Evolutionary conservation across 2,888 invertebrate species (phyloP), one percentile per base, ranked within the genome.

Genomic region (Teinopalpus imperialis): DNA sequence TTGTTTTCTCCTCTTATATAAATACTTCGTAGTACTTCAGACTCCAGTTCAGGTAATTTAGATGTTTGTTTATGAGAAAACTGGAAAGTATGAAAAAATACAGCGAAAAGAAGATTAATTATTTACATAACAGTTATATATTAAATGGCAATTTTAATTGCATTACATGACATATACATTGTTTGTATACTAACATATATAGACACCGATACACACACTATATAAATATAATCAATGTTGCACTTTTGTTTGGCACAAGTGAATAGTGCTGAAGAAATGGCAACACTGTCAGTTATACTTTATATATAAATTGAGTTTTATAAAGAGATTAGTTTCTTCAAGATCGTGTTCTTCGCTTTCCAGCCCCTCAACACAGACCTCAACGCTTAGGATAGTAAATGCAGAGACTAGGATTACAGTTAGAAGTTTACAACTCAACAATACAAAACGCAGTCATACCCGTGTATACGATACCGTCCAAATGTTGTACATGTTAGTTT

Each of bases 361-460:
- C 40, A 35, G 34, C 18, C 24, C 16, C 34, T 40, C 29, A 24
- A 34, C 13, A 36, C 46, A 36, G 20, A 9, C 7, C n/a, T 39
- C 23, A 20, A 36, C 9, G 50, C 53, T 45, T 41, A 49, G 13
- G 26, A 46, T 56, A 56, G 37, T 65, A 75, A 75, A 77, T 74
- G 69, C 73, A 49, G 55, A 52, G 70, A 73, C 74, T 73, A 74
- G 72, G 48, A n/a, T 9, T n/a, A 21, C 27, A 6, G 7, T 16
- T 10, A 7, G 10, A n/a, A n/a, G n/a, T n/a, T n/a, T n/a, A n/a
- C 13, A 46, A 41, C n/a, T n/a, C 24, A 9, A 31, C 10, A 4
- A 30, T 16, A 48, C 20, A 29, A 10, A 1, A 30, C 16, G 13
- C 18, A 6, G 14, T 24, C 3, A 6, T 9, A n/a, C 26, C 14